Base-by-base conservation (phyloP, 2,797 vertebrate species). In the Danio kyathit region DNA sequence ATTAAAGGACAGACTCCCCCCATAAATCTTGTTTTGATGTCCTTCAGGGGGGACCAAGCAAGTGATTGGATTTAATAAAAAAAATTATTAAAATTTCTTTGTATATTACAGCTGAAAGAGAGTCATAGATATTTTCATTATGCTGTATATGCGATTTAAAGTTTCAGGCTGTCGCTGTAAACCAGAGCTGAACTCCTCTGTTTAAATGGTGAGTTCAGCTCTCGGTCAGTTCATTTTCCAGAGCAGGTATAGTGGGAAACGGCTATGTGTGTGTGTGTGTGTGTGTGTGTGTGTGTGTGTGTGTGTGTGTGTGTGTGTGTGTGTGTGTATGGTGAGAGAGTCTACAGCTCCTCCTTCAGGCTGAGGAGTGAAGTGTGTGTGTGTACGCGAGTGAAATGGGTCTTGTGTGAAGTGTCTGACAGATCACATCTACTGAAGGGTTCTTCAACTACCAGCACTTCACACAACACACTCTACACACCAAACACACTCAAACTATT, bases 351-450 rank as follows among this genome's bases (percentile, higher is more conserved):
- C 75, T 64, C 63, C 63, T n/a, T 29, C 75, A 77, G 75, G 40
- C 44, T 0, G 38, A 9, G 3, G 8, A 66, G 41, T 10, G 9
- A 17, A 29, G 61, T 14, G 40, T 38, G 57, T 12, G 54, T 75
- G 74, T 29, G 63, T 57, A 44, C 14, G n/a, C 5, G 5, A 3
- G 19, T 9, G 13, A 48, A 63, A n/a, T 21, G 52, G 71, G 41
- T 46, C 44, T 60, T 3, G 29, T 61, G 44, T 51, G 29, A 9
- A 69, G 63, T 51, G 57, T 70, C 65, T 61, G 17, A 51, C 67
- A 57, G 70, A 74, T 66, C 67, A 73, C 59, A 66, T 57, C 56
- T 75, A 78, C 52, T 82, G 9, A 52, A 69, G 77, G 46, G 67
- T 57, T 52, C 71, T 60, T 63, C 63, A 69, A 72, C 52, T 84